Conservation (phyloP, 2,888 invertebrate genomes). For the Epiblema foenella region DNA sequence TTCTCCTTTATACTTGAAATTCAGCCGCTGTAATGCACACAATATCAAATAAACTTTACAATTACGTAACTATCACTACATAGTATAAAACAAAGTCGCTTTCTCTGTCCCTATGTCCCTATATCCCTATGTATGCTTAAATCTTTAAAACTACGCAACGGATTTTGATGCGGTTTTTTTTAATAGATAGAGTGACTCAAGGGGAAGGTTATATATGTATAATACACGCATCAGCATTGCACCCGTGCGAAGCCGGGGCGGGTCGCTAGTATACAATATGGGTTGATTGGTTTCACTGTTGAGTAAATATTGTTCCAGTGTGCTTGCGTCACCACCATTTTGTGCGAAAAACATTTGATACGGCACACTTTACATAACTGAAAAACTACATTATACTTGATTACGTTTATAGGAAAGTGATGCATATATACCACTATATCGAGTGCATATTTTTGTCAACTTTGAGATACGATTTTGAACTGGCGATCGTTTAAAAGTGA, state of each 20-base stretch:
- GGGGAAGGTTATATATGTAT: too few relatives aligned
- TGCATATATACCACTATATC: conserved; percentile 12
- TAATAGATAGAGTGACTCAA: too few relatives aligned
- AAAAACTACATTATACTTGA: conserved; percentile 3
- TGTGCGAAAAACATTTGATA: conserved; percentile 30
- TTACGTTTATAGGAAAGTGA: conserved; percentile 1
- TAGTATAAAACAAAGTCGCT: too few relatives aligned
- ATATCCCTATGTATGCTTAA: too few relatives aligned
- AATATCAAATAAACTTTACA: neutral
- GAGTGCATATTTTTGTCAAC: conserved; percentile 16
- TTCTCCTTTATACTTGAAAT: neutral
- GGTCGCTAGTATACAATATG: too few relatives aligned
- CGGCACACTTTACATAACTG: conserved; percentile 16
- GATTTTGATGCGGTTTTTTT: too few relatives aligned
- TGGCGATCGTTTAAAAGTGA: conserved; percentile 1
- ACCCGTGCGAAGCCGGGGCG: too few relatives aligned
- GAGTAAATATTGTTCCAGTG: conserved; percentile 32
- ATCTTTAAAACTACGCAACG: too few relatives aligned
- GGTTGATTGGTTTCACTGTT: conserved; percentile 29
- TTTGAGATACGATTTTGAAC: neutral
- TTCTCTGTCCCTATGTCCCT: too few relatives aligned
- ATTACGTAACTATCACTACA: conserved; percentile 32
- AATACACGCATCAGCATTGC: too few relatives aligned
- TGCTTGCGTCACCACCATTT: conserved; percentile 30
- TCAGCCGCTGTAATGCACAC: conserved; percentile 1